Evolutionary conservation across 1,140 invertebrate genomes (phyloP), one percentile per base, ranked within the genome.

Genomic region (Rhopalosiphum padi): DNA sequence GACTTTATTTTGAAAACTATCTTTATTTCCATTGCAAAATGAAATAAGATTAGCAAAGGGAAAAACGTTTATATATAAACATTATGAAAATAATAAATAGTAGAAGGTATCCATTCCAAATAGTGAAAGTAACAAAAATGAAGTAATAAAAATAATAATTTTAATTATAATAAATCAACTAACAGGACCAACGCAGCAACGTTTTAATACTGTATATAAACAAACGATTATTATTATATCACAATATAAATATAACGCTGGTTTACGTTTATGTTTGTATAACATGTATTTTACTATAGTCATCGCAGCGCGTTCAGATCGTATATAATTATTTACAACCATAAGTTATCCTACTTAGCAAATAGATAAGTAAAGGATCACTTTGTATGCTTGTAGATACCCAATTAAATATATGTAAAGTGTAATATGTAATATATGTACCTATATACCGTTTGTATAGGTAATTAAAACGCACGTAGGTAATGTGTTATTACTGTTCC

Each of bases 361-460:
- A 86, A 86, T 86, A 86, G 83, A 86, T 86, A 86, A 86, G 41
- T 86, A 86, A 46, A 86, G 30, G 60, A 30, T 25, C 25, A 86
- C 83, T 86, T 86, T 85, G 41, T 43, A 25, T 30, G 11, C 41
- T 46, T 86, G 11, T 18, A 68, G 60, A n/a, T 68, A 68, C 9
- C 60, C 30, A 68, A 68, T 68, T n/a, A 68, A 68, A 68, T 68
- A n/a, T 68, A n/a, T 68, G 60, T 68, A 68, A n/a, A 18, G n/a
- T 68, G 6, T 68, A 30, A 68, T n/a, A n/a, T 68, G 7, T n/a
- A n/a, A 68, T 15, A 11, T 30, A 11, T 30, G 60, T 68, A 68
- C 60, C 4, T n/a, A 68, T 68, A 18, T 5, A 68, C 60, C 4
- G n/a, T 68, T 68, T 68, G 60, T 68, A 18, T 68, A n/a, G 30